These are phyloP conservation scores for Ochotona curzoniae DNA, from an alignment of 2,113 vertebrate genomes.

Conservation along the genomic window DNA sequence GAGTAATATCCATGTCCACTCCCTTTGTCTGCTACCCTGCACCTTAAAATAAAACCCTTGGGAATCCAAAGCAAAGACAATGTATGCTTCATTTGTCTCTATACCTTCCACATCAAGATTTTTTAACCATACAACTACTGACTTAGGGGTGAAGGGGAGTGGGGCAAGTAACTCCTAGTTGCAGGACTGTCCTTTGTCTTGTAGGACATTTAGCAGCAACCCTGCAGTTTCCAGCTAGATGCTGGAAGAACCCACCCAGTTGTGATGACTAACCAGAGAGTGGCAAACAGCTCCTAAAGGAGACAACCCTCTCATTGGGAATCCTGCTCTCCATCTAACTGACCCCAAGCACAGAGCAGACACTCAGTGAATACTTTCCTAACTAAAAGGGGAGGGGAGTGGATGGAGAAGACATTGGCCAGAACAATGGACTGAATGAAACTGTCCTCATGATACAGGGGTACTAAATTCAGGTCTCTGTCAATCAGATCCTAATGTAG, in stretches of 20 bases:
- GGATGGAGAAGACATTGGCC: not conserved
- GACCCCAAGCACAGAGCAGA: not conserved
- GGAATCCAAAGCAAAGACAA: not conserved
- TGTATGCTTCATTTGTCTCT: not conserved
- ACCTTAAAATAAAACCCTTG: not conserved
- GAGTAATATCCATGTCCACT: too few relatives aligned
- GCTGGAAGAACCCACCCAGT: not conserved
- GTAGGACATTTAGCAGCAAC: not conserved
- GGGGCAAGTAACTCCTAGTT: not conserved
- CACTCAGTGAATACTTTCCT: not conserved
- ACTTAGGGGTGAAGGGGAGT: not conserved
- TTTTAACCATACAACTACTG: not conserved
- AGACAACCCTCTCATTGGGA: not conserved
- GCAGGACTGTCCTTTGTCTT: not conserved
- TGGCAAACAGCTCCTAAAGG: not conserved
- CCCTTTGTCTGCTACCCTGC: too few relatives aligned
- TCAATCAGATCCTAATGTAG: not conserved
- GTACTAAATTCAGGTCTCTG: not conserved
- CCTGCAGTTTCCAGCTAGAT: not conserved
- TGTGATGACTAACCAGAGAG: conserved; percentile 12
- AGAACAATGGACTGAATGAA: not conserved
- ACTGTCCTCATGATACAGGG: not conserved
- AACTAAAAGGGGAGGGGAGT: not conserved
- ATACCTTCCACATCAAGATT: not conserved
- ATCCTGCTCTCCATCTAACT: not conserved